Percentiles rank a stretch among this genome's conserved stretches.
Conservation (phyloP, 92 coral and sea anemone genomes). For the Palythoa caribaeorum region DNA sequence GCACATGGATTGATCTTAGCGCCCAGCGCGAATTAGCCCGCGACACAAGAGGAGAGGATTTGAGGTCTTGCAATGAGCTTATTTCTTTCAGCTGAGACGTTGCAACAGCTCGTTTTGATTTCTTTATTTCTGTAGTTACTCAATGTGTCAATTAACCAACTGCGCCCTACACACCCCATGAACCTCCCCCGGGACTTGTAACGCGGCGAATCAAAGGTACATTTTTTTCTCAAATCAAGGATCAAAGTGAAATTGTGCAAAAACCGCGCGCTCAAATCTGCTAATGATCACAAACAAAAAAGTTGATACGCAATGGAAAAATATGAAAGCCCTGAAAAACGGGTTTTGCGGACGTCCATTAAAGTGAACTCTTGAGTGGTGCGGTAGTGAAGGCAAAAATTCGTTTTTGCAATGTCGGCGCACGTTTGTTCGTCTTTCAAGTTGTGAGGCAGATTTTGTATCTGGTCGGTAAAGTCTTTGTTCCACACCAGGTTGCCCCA, state of each 20-base stretch:
- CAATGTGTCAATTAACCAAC: conserved; percentile 26
- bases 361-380: background rate
- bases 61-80: conserved; percentile 9
- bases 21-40: conserved; percentile 12
- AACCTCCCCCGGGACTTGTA: conserved; percentile 57
- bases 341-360: background rate
- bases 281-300: conserved; percentile 22
- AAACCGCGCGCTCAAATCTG: conserved; percentile 68
- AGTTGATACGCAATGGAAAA: background rate
- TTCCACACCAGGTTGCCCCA: conserved; percentile 15
- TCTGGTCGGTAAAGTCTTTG: conserved; percentile 27
- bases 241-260: conserved; percentile 74
- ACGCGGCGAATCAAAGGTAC: conserved; percentile 82
- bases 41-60: background rate
- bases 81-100: background rate
- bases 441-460: background rate
- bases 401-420: background rate
- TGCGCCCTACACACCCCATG: background rate
- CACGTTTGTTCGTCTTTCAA: background rate
- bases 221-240: conserved; percentile 67
- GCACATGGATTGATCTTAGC: background rate
- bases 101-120: background rate
- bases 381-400: background rate
- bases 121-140: background rate
- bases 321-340: background rate